Percentiles rank a stretch among this genome's conserved stretches.
Evolutionary conservation across 2,888 invertebrate species (phyloP).

Genomic region (Neelides folsomi): DNA sequence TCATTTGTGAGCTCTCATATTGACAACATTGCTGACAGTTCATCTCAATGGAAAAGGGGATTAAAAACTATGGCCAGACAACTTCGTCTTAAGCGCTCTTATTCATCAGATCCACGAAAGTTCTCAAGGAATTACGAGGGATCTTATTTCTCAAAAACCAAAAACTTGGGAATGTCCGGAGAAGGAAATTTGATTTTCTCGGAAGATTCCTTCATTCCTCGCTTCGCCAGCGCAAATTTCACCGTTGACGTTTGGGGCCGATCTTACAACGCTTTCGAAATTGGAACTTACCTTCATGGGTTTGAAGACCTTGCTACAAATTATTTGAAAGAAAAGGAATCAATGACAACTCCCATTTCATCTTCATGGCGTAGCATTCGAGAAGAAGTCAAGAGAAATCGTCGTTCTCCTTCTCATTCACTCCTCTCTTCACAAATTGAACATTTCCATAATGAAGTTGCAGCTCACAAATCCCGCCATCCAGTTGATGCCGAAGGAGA

Average conservation of each 20-base stretch:
- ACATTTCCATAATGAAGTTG: conserved; percentile 15
- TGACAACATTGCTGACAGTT: conserved; percentile 59
- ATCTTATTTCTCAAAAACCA: conserved; percentile 53
- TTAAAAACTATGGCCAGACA: conserved; percentile 46
- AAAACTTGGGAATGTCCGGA: conserved; percentile 53
- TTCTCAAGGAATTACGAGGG: conserved; percentile 55
- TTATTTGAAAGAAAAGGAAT: background rate
- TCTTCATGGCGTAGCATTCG: background rate
- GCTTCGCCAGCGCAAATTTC: conserved; percentile 56
- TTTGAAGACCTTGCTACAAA: background rate
- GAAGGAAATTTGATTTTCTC: conserved; percentile 66
- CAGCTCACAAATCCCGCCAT: conserved; percentile 9
- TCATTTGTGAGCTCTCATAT: conserved; percentile 73
- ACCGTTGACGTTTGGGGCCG: conserved; percentile 67
- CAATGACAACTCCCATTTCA: background rate
- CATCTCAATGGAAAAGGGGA: conserved; percentile 56
- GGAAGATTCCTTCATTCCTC: conserved; percentile 63
- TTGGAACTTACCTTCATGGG: conserved; percentile 35
- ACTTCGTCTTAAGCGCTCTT: conserved; percentile 44
- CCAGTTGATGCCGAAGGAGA: conserved; percentile 39
- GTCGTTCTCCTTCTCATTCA: background rate
- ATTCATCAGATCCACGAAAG: conserved; percentile 61
- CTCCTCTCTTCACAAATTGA: conserved; percentile 14
- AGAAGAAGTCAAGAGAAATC: conserved; percentile 1
- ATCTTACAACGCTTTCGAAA: conserved; percentile 60